Conservation (phyloP, 2,113 vertebrate genomes). For the Semnornis frantzii region DNA sequence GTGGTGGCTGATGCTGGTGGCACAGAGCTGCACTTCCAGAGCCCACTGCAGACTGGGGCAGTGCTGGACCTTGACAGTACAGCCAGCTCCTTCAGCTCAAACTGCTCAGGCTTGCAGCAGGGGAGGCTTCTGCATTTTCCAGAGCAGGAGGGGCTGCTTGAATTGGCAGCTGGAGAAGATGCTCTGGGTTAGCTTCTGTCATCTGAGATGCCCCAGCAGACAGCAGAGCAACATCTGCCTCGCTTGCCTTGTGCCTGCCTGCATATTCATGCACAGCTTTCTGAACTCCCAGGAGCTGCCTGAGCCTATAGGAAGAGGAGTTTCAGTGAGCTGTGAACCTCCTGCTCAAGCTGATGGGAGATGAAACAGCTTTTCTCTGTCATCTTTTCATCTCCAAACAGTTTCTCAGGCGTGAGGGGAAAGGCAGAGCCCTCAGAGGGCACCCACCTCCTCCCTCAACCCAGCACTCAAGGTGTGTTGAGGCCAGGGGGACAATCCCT, state of each 20-base stretch:
- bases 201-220: conserved; percentile 71
- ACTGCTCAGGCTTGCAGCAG: background rate
- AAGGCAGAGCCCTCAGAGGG: background rate
- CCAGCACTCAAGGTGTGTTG: too few species aligned
- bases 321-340: conserved; percentile 61
- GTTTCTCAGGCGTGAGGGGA: background rate
- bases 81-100: background rate
- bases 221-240: conserved; percentile 76
- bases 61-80: background rate
- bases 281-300: conserved; percentile 69
- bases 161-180: conserved; percentile 63
- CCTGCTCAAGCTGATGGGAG: conserved; percentile 41
- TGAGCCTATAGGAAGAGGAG: conserved; percentile 66
- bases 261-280: conserved; percentile 81
- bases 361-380: background rate
- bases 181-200: conserved; percentile 65
- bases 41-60: accelerated
- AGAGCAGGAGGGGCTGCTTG: background rate
- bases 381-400: background rate
- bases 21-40: background rate
- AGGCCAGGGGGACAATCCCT: too few species aligned
- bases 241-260: conserved; percentile 63
- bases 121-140: background rate
- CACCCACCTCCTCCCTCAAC: background rate
- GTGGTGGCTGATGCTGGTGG: background rate